Evolutionary conservation across 2,113 vertebrate species (phyloP), one percentile per base, ranked within the genome.

Genomic region (Centrocercus urophasianus): DNA sequence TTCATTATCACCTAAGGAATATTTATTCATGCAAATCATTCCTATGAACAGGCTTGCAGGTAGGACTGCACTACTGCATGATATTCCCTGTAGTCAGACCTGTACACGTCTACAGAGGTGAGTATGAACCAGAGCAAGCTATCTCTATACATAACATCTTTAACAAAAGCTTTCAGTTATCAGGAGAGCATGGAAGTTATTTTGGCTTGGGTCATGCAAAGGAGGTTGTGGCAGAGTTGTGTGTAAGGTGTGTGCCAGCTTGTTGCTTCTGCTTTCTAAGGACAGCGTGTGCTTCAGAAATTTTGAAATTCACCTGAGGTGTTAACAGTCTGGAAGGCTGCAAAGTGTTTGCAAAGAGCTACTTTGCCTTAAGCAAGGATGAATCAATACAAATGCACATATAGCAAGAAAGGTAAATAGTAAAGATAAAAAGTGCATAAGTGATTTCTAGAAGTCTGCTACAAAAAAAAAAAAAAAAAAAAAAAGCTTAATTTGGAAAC

Each of bases 401-500:
- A 16, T 0, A 8, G 17, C 20, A 60, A 71, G 61, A 83, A 22
- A 21, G 22, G 32, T 56, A 15, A 74, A 69, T 13, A 65, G 25
- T 38, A 57, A 86, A 81, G 52, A 74, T 28, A 52, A 67, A 83
- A 77, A 43, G 1, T 45, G 5, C 6, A 1, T 8, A 20, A 60
- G 25, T 64, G 83, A 65, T 81, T 88, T 83, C 40, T 69, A 57
- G 17, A 21, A 34, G 15, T 71, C 32, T 60, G 19, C 42, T 65
- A 28, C 1, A 3, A 77, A 36, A 48, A 48, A 48, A 48, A 47
- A 34, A 34, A 47, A 19, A 20, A 47, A 20, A 47, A 20, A 24
- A 24, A 50, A 54, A 63, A 81, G 50, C 32, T 92, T 54, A 60
- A 57, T 93, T 90, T 81, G 69, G 60, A 92, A 88, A 80, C 70